Evolutionary conservation across 92 coral and sea anemone species (phyloP), one percentile per base, ranked within the genome.

Genomic region (Parazoanthus atlanticus): DNA sequence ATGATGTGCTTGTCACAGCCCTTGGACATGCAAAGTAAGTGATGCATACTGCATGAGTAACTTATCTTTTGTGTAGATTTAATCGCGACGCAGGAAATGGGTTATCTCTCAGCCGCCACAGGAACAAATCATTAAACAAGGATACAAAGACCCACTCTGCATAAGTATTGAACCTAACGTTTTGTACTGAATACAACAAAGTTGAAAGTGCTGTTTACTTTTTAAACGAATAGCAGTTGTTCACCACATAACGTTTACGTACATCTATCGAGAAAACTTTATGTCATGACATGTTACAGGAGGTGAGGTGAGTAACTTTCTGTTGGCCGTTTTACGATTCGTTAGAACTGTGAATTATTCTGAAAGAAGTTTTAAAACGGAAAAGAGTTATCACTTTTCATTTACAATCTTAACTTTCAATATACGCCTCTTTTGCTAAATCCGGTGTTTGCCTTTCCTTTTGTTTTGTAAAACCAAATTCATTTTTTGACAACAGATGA

Each of bases 121-220:
- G 28, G 69, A 23, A 61, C 7, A 23, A 25, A 8, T 61, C n/a
- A 23, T 61, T 61, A 61, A 19, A 21, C 69, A 61, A 21, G 15
- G 25, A 61, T 61, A 61, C 43, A 21, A 38, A 75, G 43, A 41
- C 28, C 79, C 52, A 75, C 12, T 36, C 49, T 6, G 26, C 47
- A 47, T n/a, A 21, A 16, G 36, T 75, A 75, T 75, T 32, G 79
- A 52, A 75, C 79, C 79, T 75, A 7, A n/a, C 79, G n/a, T 36
- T 75, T 75, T 61, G 46, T 75, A 75, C 21, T 16, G 19, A 13
- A 75, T 36, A 75, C 26, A 75, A 75, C 79, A 75, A 75, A 34
- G 43, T 75, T 75, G 0, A 36, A 36, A 74, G 79, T 32, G 33
- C 10, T 74, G 79, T 74, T 75, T 75, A 75, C 13, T 33, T 61